Base-by-base conservation (phyloP, 2,888 invertebrate species). In the Sesamia inferens region DNA sequence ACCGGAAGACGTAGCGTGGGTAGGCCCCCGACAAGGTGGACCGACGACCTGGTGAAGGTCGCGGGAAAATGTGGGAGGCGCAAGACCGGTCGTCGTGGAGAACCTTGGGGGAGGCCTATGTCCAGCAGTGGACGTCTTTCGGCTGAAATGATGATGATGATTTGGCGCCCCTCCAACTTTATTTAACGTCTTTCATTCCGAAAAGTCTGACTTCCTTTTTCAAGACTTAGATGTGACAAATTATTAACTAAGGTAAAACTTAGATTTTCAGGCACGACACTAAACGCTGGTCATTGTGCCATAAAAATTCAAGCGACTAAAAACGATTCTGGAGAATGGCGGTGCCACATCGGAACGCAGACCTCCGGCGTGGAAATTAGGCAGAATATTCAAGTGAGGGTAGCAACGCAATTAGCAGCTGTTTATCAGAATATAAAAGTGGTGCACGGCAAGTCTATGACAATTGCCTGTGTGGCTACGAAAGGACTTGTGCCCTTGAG, bases 261-360 rank as follows among this genome's bases (percentile, higher is more conserved):
- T 51, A 96, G 96, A 39, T 94, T 95, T 87, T 91, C 94, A 88
- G 95, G 93, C 2, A 76, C 81, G 10, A 88, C 90, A 0, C 88
- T 96, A 1, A 92, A 88, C 31, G 90, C 91, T 8, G 96, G 96
- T 0, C 91, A 92, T 48, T 97, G 97, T 81, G 88, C 89, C 5
- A 88, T 95, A 47, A 91, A 89, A 63, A 89, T 95, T 22, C 88
- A 88, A 44, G 93, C 89, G 0, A 90, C 89, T 0, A 82, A 81
- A 31, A 75, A 83, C 3, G 96, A 96, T 76, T 89, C 90, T 4
- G 97, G 97, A 0, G 86, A 89, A 75, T 97, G 97, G 97, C 91
- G 87, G 6, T 97, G 96, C 78, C 94, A 96, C 78, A 94, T 96
- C 19, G 96, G 96, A 1, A 88, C 88, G 4, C 85, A 89, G 42